Evolutionary conservation across 2,113 vertebrate species (phyloP), one percentile per base, ranked within the genome.

Genomic region (Mormyrus iriodes): DNA sequence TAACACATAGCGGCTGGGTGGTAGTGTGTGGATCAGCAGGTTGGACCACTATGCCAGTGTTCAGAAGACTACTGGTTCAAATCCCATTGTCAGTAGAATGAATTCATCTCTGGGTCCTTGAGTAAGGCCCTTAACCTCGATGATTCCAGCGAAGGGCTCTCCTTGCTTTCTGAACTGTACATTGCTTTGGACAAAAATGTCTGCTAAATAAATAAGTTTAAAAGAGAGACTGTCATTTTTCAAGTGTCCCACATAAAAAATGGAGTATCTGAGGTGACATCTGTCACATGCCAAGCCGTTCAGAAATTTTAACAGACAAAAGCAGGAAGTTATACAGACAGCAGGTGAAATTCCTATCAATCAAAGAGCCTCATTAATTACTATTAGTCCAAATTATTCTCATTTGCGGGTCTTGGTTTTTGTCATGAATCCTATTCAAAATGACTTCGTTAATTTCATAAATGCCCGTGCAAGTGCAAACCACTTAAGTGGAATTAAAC

Each of bases 371-470:
- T 48, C 82, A 48, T 46, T 84, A 84, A 42, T 84, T 12, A 39
- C 24, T 44, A 84, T 48, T 84, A 46, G 82, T 84, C 21, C 82
- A 84, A 84, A 84, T 84, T 84, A 84, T 44, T 48, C 82, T 48
- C 82, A 84, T 84, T 84, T 84, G 19, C 42, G 10, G 44, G 9
- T 13, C 44, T 84, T 48, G 39, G 82, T 48, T 84, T 65, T 84
- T 84, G 79, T 48, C 82, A 84, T 48, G 39, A 48, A 84, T n/a
- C 42, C 44, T 24, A 46, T 76, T 84, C 84, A 53, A 53, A 86
- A 86, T 85, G 35, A 86, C 84, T 86, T 49, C 24, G 24, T 52
- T 51, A 52, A 53, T 86, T 53, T 86, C 48, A 53, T 86, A 53
- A 86, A 86, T 17, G 27, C 39, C 48, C 48, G 13, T 51, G 84